A percentile compares a stretch with the other conserved stretches of the same genome.
phyloP scores from a whole-genome alignment of 2,888 invertebrate species.

The Cheilosia grossa region DNA sequence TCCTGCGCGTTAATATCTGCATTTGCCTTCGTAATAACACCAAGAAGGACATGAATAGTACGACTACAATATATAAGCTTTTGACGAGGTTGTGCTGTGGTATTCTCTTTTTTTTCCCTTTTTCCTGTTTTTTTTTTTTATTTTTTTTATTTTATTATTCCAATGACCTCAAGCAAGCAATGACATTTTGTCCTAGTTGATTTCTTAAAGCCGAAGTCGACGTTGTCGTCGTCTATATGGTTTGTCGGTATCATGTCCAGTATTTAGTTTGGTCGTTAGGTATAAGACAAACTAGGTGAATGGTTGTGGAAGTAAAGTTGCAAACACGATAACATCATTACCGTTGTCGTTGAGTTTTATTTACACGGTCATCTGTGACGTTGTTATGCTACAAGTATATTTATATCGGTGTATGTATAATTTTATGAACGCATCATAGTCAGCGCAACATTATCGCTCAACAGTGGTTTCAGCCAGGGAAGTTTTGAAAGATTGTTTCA shows the following conservation, averaged over 20 bases:
- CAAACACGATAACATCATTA: conserved; percentile 68
- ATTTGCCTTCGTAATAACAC: conserved; percentile 52
- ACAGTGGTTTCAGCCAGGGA: conserved; percentile 44
- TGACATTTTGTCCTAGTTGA: conserved; percentile 73
- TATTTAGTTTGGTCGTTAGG: conserved; percentile 67
- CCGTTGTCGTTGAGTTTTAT: conserved; percentile 60
- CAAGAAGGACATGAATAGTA: conserved; percentile 28
- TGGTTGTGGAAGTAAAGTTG: conserved; percentile 54
- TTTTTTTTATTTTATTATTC: conserved; percentile 25
- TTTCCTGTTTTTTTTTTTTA: conserved; percentile 26
- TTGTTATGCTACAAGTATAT: conserved; percentile 3
- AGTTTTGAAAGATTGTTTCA: conserved; percentile 20
- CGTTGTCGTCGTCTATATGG: neutral
- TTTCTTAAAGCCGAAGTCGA: conserved; percentile 39
- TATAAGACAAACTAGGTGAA: conserved; percentile 68
- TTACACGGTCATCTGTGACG: conserved; percentile 72
- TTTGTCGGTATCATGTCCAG: conserved; percentile 65
- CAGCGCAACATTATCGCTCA: conserved; percentile 31
- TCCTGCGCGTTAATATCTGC: conserved; percentile 66
- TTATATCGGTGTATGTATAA: conserved; percentile 6
- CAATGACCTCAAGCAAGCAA: conserved; percentile 65
- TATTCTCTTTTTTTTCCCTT: neutral
- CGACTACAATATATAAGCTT: conserved; percentile 15
- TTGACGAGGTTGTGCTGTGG: conserved; percentile 7
- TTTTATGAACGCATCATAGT: conserved; percentile 43